These are phyloP conservation scores for Galleria mellonella DNA, from an alignment of 1,140 invertebrate species.

Conservation along the genomic window DNA sequence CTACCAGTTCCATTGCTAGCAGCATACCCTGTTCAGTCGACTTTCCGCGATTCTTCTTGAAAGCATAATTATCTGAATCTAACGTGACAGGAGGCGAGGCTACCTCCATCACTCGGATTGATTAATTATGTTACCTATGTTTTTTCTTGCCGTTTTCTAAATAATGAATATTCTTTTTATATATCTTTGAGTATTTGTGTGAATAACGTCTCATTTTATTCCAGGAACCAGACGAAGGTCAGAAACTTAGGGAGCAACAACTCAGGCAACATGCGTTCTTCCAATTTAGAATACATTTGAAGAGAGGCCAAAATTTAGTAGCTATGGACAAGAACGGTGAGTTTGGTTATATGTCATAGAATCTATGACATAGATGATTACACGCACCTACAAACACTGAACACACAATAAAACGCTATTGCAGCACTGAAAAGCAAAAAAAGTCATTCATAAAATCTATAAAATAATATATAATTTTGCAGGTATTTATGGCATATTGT, in stretches of 20 bases:
- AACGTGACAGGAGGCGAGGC: too few species aligned
- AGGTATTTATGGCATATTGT: too few species aligned
- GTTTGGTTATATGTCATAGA: slow-evolving; percentile 14
- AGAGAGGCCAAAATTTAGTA: slow-evolving; percentile 90
- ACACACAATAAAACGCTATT: slow-evolving; percentile 3
- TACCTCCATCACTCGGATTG: too few species aligned
- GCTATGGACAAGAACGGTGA: slow-evolving; percentile 96
- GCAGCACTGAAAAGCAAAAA: slow-evolving; percentile 1
- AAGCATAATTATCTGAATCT: too few species aligned
- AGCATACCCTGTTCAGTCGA: too few species aligned
- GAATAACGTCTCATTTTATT: slow-evolving; percentile 12
- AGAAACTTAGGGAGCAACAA: slow-evolving; percentile 79
- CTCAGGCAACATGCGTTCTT: slow-evolving; percentile 92
- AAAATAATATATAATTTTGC: neutral
- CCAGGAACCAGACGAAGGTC: slow-evolving; percentile 74
- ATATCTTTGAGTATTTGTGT: too few species aligned
- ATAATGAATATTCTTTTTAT: too few species aligned
- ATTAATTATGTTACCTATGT: too few species aligned
- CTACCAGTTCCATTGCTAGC: too few species aligned
- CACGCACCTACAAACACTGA: neutral
- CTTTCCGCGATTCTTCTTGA: too few species aligned
- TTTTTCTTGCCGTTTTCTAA: too few species aligned
- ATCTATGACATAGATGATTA: neutral
- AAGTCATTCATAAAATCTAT: slow-evolving; percentile 1
- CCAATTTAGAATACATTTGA: slow-evolving; percentile 90